Evolutionary conservation across 1,140 invertebrate genomes (phyloP).

Genomic region (Leptestheria dahalacensis): DNA sequence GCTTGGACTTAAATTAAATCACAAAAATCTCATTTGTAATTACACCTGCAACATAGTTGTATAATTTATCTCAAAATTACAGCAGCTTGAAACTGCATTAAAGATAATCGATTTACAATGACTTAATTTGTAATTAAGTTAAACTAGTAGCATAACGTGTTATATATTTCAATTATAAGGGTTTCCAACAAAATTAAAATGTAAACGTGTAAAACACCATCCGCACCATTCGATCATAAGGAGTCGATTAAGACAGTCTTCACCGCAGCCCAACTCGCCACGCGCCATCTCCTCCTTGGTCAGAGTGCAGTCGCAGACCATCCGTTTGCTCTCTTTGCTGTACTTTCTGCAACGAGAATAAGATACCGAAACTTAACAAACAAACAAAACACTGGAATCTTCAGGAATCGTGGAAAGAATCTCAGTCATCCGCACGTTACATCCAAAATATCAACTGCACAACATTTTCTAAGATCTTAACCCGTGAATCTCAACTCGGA

Average conservation of each 20-base stretch:
- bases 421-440: background rate
- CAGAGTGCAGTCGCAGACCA: constrained; percentile 89
- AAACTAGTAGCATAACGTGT: background rate
- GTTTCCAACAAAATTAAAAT: constrained; percentile 6
- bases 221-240: constrained; percentile 93
- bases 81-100: background rate
- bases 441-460: background rate
- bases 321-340: constrained; percentile 75
- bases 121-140: background rate
- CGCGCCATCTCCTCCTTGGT: constrained; percentile 70
- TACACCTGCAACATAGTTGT: too few species aligned
- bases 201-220: background rate
- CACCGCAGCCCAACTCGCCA: constrained; percentile 75
- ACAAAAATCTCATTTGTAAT: too few species aligned
- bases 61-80: too few species aligned
- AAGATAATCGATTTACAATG: background rate
- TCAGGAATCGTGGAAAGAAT: constrained; percentile 34
- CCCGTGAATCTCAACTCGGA: too few species aligned
- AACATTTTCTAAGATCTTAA: too few species aligned
- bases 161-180: background rate
- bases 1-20: background rate
- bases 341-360: constrained; percentile 54
- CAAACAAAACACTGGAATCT: constrained; percentile 58
- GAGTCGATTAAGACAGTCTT: constrained; percentile 90
- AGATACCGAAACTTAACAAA: constrained; percentile 73